Evolutionary conservation across 2,797 vertebrate genomes (phyloP).

Genomic region (Saguinus oedipus): DNA sequence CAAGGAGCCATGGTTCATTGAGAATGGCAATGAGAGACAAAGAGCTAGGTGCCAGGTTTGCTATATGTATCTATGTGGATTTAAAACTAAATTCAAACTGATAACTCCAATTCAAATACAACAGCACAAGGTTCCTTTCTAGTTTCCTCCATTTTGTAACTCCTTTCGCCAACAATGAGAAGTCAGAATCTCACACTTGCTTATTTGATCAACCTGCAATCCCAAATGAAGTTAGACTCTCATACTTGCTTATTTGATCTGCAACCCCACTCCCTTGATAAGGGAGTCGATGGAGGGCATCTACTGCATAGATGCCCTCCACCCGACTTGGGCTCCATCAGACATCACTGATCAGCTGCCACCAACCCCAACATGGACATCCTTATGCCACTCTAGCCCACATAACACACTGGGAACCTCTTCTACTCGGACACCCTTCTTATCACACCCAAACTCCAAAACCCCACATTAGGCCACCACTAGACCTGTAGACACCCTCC

Average conservation of each 20-base stretch:
- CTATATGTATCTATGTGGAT: neutral
- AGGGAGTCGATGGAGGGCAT: neutral
- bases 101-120: conserved; percentile 9
- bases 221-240: neutral
- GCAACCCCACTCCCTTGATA: neutral
- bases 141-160: neutral
- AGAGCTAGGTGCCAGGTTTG: neutral
- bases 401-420: neutral
- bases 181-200: neutral
- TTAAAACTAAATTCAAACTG: conserved; percentile 27
- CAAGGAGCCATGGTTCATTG: neutral
- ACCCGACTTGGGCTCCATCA: neutral
- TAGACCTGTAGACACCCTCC: neutral
- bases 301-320: neutral
- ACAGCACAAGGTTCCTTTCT: neutral
- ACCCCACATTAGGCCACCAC: neutral
- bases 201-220: neutral
- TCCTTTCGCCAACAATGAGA: neutral
- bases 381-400: neutral
- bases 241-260: neutral
- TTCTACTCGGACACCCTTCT: neutral
- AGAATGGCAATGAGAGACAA: neutral
- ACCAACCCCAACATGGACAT: neutral
- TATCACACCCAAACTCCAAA: neutral
- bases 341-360: neutral